phyloP scores from a whole-genome alignment of 2,888 invertebrate genomes.

The Oxyteleia sp. region DNA sequence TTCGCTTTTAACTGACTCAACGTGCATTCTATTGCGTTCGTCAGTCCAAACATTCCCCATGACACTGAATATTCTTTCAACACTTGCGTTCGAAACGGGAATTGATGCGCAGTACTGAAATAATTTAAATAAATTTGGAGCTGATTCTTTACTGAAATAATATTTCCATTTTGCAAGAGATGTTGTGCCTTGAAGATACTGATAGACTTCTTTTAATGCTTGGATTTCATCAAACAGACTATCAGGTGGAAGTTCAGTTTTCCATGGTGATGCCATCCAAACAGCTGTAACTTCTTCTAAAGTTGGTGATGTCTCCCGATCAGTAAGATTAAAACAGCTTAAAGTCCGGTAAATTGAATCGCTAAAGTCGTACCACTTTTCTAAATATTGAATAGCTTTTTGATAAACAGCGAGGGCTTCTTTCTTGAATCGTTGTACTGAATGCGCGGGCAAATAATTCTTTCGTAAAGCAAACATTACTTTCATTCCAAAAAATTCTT shows the following conservation, averaged over 20 bases:
- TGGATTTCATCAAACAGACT: slow-evolving; percentile 7
- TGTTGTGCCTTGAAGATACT: not conserved
- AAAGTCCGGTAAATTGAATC: slow-evolving; percentile 4
- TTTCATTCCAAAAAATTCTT: slow-evolving; percentile 14
- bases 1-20: slow-evolving; percentile 22
- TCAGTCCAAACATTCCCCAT: slow-evolving; percentile 21
- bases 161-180: slow-evolving; percentile 10
- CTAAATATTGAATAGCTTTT: slow-evolving; percentile 9
- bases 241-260: slow-evolving; percentile 9
- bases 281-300: not conserved
- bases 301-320: not conserved
- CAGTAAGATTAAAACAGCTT: not conserved
- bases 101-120: slow-evolving; percentile 31
- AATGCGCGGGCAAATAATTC: slow-evolving; percentile 1
- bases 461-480: not conserved
- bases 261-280: slow-evolving; percentile 7
- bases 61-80: slow-evolving; percentile 32
- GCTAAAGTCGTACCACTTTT: slow-evolving; percentile 17
- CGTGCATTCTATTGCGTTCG: no score
- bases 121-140: slow-evolving; percentile 5
- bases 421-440: not conserved
- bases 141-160: slow-evolving; percentile 13
- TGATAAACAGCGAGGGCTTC: slow-evolving; percentile 4
- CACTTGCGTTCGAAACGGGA: slow-evolving; percentile 36
- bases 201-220: slow-evolving; percentile 9